Conservation (phyloP, 2,797 vertebrate species). For the Acipenser ruthenus region DNA sequence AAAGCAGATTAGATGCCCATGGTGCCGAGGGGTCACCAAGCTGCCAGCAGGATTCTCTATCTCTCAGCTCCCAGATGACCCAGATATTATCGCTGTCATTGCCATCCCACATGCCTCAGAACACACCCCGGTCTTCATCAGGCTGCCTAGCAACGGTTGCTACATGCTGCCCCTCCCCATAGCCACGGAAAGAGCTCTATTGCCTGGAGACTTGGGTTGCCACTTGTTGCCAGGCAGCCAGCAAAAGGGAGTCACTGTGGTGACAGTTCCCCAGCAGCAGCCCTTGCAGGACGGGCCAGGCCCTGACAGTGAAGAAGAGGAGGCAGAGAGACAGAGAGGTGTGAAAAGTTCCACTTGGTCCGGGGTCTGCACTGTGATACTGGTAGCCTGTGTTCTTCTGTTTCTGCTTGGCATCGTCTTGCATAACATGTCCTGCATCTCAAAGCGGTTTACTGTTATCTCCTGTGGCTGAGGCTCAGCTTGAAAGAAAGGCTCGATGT, state of each 20-base stretch:
- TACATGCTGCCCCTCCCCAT: conserved; percentile 84
- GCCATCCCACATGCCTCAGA: conserved; percentile 77
- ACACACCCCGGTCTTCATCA: conserved; percentile 87
- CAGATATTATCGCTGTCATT: conserved; percentile 74
- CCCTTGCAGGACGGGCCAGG: conserved; percentile 51
- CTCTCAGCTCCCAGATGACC: conserved; percentile 86
- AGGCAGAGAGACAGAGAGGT: conserved; percentile 54
- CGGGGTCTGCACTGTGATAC: conserved; percentile 87
- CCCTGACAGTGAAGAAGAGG: conserved; percentile 40
- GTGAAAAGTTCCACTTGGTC: conserved; percentile 88
- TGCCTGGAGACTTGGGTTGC: conserved; percentile 76
- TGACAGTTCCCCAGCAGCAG: conserved; percentile 75
- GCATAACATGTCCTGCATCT: conserved; percentile 98
- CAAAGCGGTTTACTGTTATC: conserved; percentile 95
- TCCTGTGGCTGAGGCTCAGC: conserved; percentile 77
- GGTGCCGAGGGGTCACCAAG: conserved; percentile 85
- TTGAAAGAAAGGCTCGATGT: too few species aligned
- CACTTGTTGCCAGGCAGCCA: conserved; percentile 68
- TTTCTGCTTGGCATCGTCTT: conserved; percentile 92
- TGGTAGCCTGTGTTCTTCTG: conserved; percentile 89
- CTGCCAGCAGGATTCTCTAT: conserved; percentile 80
- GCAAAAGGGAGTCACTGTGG: conserved; percentile 71
- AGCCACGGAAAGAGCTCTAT: conserved; percentile 63
- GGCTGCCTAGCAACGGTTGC: conserved; percentile 84
- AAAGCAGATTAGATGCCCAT: conserved; percentile 88